Evolutionary conservation across 2,797 vertebrate species (phyloP).

Genomic region (Sebastes goodei): DNA sequence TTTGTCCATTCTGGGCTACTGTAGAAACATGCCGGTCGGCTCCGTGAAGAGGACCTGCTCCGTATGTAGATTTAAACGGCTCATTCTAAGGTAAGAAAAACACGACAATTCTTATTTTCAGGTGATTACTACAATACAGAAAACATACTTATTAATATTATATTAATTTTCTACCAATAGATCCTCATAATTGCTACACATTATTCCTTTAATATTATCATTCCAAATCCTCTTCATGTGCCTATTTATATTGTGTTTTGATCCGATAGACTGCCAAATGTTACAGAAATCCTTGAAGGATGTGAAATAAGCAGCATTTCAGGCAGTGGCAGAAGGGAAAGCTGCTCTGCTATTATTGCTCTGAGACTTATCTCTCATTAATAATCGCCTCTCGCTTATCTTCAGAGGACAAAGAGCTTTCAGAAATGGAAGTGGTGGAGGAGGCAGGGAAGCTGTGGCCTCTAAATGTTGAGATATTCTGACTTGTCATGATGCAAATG

Average conservation of each 20-base stretch:
- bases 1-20: no score
- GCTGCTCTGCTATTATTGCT: constrained; percentile 44
- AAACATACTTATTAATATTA: no score
- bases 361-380: constrained; percentile 58
- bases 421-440: constrained; percentile 24
- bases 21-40: no score
- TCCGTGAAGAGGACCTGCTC: no score
- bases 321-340: constrained; percentile 5
- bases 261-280: constrained; percentile 3
- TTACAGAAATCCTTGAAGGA: constrained; percentile 24
- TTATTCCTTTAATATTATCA: neutral
- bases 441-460: neutral
- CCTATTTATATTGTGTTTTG: neutral
- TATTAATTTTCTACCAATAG: no score
- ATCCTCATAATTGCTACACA: no score
- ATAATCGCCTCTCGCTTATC: constrained; percentile 51
- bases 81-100: no score
- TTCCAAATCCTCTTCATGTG: constrained; percentile 3
- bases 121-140: no score
- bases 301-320: constrained; percentile 39
- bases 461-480: constrained; percentile 18
- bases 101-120: no score
- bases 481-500: neutral
- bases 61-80: no score
- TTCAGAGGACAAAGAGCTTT: constrained; percentile 47